A percentile compares a stretch with the other conserved stretches of the same genome.
Evolutionary conservation across 2,797 vertebrate species (phyloP).

Genomic region (Lutjanus campechanus): DNA sequence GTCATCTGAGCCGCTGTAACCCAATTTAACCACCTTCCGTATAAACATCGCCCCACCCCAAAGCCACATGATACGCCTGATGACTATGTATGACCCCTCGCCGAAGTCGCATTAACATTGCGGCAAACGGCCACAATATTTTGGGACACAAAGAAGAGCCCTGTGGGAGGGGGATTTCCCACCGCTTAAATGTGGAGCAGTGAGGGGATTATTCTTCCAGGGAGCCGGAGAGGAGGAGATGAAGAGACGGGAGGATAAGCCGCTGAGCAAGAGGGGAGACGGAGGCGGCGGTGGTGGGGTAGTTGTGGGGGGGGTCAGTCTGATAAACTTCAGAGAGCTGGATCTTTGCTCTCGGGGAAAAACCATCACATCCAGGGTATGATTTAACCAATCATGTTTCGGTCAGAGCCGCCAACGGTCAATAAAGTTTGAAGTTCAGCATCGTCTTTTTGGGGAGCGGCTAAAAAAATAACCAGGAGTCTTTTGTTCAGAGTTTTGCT

Average conservation of each 20-base stretch:
- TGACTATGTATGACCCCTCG: not conserved
- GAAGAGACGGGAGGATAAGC: slow-evolving; percentile 38
- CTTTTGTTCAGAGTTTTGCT: not conserved
- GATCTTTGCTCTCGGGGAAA: not conserved
- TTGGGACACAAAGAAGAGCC: slow-evolving; percentile 22
- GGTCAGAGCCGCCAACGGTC: not conserved
- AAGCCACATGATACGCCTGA: not conserved
- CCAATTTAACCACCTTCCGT: not conserved
- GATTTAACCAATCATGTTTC: not conserved
- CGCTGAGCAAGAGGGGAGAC: not conserved
- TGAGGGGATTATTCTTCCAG: slow-evolving; percentile 51
- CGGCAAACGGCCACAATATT: not conserved
- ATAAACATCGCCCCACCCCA: not conserved
- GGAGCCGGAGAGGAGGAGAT: slow-evolving; percentile 26
- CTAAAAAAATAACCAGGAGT: too few species aligned
- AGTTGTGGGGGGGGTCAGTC: not conserved
- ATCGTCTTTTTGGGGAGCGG: not conserved
- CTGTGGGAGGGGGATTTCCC: slow-evolving; percentile 34
- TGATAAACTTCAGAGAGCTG: not conserved
- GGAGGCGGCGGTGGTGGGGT: not conserved
- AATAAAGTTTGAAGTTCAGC: not conserved
- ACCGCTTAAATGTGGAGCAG: slow-evolving; percentile 39
- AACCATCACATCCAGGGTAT: not conserved
- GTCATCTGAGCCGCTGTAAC: not conserved
- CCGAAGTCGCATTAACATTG: not conserved